Evolutionary conservation across 1,140 invertebrate genomes (phyloP), one percentile per base, ranked within the genome.

Genomic region (Augochlora pura): DNA sequence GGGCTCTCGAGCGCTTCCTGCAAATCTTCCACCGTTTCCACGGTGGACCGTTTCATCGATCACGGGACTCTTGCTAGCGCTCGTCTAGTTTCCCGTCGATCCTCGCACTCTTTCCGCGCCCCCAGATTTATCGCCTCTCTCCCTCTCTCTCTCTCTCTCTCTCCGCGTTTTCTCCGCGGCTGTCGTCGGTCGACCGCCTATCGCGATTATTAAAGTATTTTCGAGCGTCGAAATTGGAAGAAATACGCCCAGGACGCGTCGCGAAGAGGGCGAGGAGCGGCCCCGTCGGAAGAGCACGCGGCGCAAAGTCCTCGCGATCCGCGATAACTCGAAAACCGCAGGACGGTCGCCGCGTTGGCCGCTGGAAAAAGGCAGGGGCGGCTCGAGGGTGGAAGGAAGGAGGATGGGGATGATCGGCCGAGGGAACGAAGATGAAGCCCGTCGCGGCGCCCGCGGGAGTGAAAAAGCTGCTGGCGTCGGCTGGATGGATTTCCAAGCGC

Each of bases 381-480:
- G n/a, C n/a, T n/a, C n/a, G n/a, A n/a, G n/a, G n/a, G n/a, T n/a
- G 73, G 76, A 65, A 49, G 38, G 52, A 23, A 6, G 57, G 9
- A 7, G 23, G 64, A 2, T 0, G 8, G 4, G 32, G 14, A 8
- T 32, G n/a, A 21, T 21, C 42, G 25, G 54, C 62, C 21, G 32
- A 10, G 23, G 46, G 38, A 52, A 60, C 46, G 62, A 70, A 86
- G 84, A 81, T 85, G 78, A 72, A 84, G 81, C 57, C 23, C 77
- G 76, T 32, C 32, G 32, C 32, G 32, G 1, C 32, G 32, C 69
- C 81, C 23, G 46, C 46, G 54, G 72, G 75, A 79, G 75, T 74
- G 84, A 86, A 86, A 86, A 86, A 85, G 84, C 84, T 85, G 84
- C 84, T 86, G 76, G 75, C 84, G 84, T 86, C 80, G 80, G 84